Base-by-base conservation (phyloP, 2,888 invertebrate species). In the Zonitis immaculata region DNA sequence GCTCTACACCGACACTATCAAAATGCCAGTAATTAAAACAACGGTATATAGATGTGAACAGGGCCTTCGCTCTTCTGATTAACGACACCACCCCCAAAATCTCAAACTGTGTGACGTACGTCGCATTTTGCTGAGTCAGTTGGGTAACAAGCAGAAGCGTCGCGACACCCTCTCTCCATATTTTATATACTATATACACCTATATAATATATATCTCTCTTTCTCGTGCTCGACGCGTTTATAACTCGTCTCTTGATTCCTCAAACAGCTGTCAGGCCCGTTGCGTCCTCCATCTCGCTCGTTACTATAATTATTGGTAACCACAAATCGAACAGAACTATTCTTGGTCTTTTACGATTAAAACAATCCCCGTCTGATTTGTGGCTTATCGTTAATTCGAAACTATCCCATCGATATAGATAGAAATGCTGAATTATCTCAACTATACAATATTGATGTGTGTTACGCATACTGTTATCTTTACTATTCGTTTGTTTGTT, bases 81-180 rank as follows among this genome's bases (percentile, higher is more conserved):
- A 70, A 70, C 68, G 68, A 68, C 66, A 61, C 62, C 58, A 58
- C n/a, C n/a, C n/a, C n/a, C n/a, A n/a, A n/a, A 35, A 35, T 35
- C 35, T 35, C 51, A 61, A 59, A 66, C 62, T 63, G 18, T 35
- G 35, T 62, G 63, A 69, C 60, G 66, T 64, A 63, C 64, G 64
- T 66, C 67, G 64, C 66, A 70, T 68, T 68, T 57, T 60, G 71
- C 70, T 70, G 71, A 71, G 57, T 67, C 71, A 67, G 68, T 68
- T 70, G 64, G 62, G 67, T 66, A 63, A 61, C 57, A 52, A 56
- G 35, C 35, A 14, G 35, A 35, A 18, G 6, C 51, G 56, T 35
- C 35, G 35, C 35, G 35, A 35, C 35, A 35, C 35, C 35, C 35
- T 35, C 35, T 8, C 16, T 7, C 9, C 6, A 5, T 7, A n/a